Percentiles rank a stretch among this genome's conserved stretches.
Conservation (phyloP, 2,113 vertebrate genomes). For the Neolamprologus brichardi region DNA sequence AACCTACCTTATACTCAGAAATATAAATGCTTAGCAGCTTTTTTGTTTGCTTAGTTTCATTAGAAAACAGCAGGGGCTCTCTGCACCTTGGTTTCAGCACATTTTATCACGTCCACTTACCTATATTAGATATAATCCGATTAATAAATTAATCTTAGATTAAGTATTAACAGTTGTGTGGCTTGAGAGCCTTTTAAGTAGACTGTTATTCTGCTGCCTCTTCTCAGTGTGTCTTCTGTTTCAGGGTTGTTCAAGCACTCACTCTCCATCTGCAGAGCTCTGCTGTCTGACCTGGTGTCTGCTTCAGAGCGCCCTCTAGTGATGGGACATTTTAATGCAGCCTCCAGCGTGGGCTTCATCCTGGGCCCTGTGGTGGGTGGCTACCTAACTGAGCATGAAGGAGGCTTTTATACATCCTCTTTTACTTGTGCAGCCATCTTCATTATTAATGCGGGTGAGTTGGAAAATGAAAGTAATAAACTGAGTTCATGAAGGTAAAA, state of each 20-base stretch:
- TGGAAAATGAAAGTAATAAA: neutral
- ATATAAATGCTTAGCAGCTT: neutral
- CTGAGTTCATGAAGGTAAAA: neutral
- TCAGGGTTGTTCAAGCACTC: conserved; percentile 96
- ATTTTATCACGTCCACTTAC: neutral
- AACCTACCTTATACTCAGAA: neutral
- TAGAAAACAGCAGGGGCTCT: neutral
- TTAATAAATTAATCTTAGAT: neutral
- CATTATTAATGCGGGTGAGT: conserved; percentile 86
- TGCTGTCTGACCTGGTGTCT: conserved; percentile 88
- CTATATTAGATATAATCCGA: neutral
- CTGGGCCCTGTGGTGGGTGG: conserved; percentile 90
- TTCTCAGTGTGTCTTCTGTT: neutral
- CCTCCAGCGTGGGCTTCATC: conserved; percentile 90
- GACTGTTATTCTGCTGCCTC: neutral
- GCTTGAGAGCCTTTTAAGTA: neutral
- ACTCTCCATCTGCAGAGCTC: conserved; percentile 88
- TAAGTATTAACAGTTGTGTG: neutral
- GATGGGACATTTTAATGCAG: conserved; percentile 89
- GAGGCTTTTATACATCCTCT: conserved; percentile 84
- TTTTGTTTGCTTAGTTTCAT: neutral
- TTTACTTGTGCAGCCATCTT: conserved; percentile 86
- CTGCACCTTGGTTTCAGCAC: neutral
- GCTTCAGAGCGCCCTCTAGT: conserved; percentile 85
- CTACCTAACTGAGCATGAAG: conserved; percentile 84